Evolutionary conservation across 2,888 invertebrate species (phyloP).

Genomic region (Miltochrista miniata): DNA sequence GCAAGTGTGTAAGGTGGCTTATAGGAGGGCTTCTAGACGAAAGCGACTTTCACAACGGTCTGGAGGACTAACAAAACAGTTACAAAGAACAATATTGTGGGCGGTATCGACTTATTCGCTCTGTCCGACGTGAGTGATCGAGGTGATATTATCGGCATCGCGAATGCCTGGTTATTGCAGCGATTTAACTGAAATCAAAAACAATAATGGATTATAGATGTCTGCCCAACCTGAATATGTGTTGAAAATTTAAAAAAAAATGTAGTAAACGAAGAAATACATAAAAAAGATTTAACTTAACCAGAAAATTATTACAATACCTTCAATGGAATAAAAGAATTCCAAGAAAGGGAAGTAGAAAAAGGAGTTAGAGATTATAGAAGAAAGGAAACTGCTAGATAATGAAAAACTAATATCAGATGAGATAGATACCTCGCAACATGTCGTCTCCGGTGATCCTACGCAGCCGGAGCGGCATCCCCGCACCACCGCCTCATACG

Average conservation of each 20-base stretch:
- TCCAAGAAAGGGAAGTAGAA: neutral
- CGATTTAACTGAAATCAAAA: constrained; percentile 56
- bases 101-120: constrained; percentile 49
- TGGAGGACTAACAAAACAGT: constrained; percentile 68
- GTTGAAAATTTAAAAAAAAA: too few relatives aligned
- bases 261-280: too few relatives aligned
- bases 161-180: constrained; percentile 71
- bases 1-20: constrained; percentile 11
- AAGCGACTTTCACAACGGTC: constrained; percentile 69
- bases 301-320: too few relatives aligned
- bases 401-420: too few relatives aligned
- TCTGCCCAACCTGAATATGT: too few relatives aligned
- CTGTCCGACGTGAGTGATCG: constrained; percentile 31
- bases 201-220: neutral
- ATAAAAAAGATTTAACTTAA: too few relatives aligned
- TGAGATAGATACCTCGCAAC: constrained; percentile 60
- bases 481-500: constrained; percentile 65
- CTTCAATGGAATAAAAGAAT: neutral
- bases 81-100: constrained; percentile 68
- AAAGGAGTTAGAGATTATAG: too few relatives aligned
- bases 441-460: constrained; percentile 63
- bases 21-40: constrained; percentile 42
- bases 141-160: constrained; percentile 55
- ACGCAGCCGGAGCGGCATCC: constrained; percentile 69
- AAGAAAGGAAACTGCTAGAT: too few relatives aligned